Evolutionary conservation across 2,797 vertebrate species (phyloP), one percentile per base, ranked within the genome.

Genomic region (Hephaestus fuliginosus): DNA sequence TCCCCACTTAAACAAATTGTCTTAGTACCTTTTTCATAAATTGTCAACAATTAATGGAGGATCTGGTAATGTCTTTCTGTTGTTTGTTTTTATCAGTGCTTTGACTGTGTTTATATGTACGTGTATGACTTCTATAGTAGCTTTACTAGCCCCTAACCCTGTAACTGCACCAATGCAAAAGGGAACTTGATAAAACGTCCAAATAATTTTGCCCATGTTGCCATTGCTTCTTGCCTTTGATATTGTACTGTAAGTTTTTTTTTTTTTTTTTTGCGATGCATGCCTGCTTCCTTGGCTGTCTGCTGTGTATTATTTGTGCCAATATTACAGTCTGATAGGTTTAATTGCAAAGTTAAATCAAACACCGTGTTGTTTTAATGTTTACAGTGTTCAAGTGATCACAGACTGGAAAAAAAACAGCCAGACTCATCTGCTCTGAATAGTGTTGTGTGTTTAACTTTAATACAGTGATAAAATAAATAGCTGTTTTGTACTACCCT

Each of bases 41-140:
- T 44, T 93, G 89, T 96, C 94, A 94, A 93, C 67, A 93, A 79
- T 81, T 94, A 82, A 87, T 86, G 81, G 88, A 96, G 94, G 93
- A 69, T 80, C 76, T 75, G 67, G 36, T 86, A 55, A 79, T 68
- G 79, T 89, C 51, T 70, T 89, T 76, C 52, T 73, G 75, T 89
- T 57, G 70, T 85, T 81, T 82, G 73, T 86, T 89, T 85, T 85
- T 74, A 68, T 74, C 85, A 56, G 90, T 91, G 87, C 76, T 92
- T 86, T 86, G 83, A 81, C 77, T 88, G 89, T 92, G 76, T 88
- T 89, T 85, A 77, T 82, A 83, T 90, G 88, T 92, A 88, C 88
- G 17, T 76, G 86, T 93, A 78, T 63, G 81, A 88, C 78, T 75
- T 84, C 53, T 56, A 63, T 82, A 48, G 80, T 91, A 88, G 76